phyloP scores from a whole-genome alignment of 2,888 invertebrate species.

The Linnaemya vulpina region DNA sequence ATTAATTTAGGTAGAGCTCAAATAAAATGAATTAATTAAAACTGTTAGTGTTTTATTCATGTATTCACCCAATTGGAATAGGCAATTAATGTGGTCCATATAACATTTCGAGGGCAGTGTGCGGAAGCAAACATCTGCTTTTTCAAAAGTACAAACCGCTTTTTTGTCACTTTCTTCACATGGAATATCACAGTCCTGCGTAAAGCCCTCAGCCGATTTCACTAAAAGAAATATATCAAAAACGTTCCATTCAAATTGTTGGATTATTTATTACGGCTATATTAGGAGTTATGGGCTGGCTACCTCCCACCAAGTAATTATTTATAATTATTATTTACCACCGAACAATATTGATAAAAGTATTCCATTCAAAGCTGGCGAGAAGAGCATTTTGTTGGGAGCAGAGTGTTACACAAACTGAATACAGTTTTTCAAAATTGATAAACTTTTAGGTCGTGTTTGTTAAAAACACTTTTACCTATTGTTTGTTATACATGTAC shows the following conservation, averaged over 20 bases:
- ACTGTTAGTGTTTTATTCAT: too few relatives aligned
- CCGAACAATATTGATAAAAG: slow-evolving; percentile 27
- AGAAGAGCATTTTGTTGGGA: slow-evolving; percentile 30
- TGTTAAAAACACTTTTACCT: neutral
- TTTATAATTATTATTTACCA: slow-evolving; percentile 27
- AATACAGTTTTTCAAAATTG: slow-evolving; percentile 10
- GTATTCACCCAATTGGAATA: slow-evolving; percentile 28
- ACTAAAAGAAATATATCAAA: neutral
- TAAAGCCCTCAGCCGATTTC: too few relatives aligned
- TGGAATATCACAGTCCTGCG: neutral
- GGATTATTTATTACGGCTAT: too few relatives aligned
- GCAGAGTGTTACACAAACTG: slow-evolving; percentile 27
- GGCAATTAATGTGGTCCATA: slow-evolving; percentile 26
- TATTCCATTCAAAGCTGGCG: neutral
- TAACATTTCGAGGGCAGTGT: slow-evolving; percentile 31
- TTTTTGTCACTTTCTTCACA: slow-evolving; percentile 10
- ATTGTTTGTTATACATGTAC: too few relatives aligned
- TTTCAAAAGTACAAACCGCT: slow-evolving; percentile 41
- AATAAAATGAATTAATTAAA: too few relatives aligned
- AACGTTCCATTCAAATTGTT: neutral
- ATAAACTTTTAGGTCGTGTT: neutral
- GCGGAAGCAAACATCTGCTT: neutral
- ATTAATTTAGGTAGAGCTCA: too few relatives aligned
- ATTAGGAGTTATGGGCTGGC: too few relatives aligned
- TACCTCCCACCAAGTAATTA: too few relatives aligned